phyloP scores from a whole-genome alignment of 2,888 invertebrate species.

The Ceriagrion tenellum region DNA sequence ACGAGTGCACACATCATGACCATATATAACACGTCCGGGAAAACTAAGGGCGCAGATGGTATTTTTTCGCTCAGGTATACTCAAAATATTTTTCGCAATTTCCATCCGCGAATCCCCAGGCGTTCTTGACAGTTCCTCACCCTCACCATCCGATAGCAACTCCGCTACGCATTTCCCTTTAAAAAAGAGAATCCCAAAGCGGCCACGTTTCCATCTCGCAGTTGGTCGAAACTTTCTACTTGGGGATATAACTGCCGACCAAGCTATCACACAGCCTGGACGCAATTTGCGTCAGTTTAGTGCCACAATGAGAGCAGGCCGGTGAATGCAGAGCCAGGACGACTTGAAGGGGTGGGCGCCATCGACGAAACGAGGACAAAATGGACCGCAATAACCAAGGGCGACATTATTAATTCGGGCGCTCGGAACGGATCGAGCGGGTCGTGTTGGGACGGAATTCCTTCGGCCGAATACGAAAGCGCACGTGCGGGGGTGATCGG shows the following conservation, averaged over 20 bases:
- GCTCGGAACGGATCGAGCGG: neutral
- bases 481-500: neutral
- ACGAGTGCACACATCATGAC: no score
- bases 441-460: neutral
- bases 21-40: no score
- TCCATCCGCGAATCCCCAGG: no score
- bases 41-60: no score
- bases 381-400: neutral
- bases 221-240: neutral
- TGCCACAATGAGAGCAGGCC: neutral
- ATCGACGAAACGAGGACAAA: neutral
- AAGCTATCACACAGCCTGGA: neutral
- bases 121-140: neutral
- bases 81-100: no score
- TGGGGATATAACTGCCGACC: neutral
- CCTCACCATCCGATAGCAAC: neutral
- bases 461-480: neutral
- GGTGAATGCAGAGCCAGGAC: neutral
- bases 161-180: neutral
- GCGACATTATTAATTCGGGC: neutral
- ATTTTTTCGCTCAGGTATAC: no score
- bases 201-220: neutral
- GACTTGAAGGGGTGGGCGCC: neutral
- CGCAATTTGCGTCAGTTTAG: neutral
- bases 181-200: neutral